A percentile compares a stretch with the other conserved stretches of the same genome.
These are phyloP conservation scores for Schizopygopsis pylzovi DNA, from an alignment of 2,797 vertebrate species.

Conservation along the genomic window DNA sequence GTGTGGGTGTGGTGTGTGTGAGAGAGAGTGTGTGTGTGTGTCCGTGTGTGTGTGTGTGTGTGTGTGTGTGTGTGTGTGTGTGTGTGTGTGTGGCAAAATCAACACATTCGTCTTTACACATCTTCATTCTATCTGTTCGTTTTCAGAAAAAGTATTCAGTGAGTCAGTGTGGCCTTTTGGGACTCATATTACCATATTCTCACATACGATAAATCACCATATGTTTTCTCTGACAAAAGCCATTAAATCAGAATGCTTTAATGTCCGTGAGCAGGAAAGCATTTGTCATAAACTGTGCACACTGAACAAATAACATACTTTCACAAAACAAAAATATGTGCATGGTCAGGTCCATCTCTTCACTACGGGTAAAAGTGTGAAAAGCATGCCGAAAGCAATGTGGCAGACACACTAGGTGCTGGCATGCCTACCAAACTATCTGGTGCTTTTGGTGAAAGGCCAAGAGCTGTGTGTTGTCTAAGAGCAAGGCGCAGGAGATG, in stretches of 20 bases:
- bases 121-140: neutral
- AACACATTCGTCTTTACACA: neutral
- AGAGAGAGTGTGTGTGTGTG: too few relatives aligned
- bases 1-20: too few relatives aligned
- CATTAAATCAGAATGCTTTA: slow-evolving; percentile 1
- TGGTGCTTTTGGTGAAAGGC: slow-evolving; percentile 28
- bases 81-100: neutral
- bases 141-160: neutral
- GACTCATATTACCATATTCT: slow-evolving; percentile 29
- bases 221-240: slow-evolving; percentile 11
- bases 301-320: neutral
- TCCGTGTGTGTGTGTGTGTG: too few relatives aligned
- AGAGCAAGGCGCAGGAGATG: slow-evolving; percentile 23
- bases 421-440: slow-evolving; percentile 24
- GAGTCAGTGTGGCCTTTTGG: neutral
- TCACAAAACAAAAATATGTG: neutral
- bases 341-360: neutral
- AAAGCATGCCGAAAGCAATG: neutral
- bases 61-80: too few relatives aligned
- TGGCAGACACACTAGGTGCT: slow-evolving; percentile 32
- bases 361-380: slow-evolving; percentile 25
- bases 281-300: slow-evolving; percentile 18
- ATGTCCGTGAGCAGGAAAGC: neutral
- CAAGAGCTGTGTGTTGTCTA: slow-evolving; percentile 21
- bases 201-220: slow-evolving; percentile 30